Base-by-base conservation (phyloP, 2,113 vertebrate genomes). In the Pseudorhombus dupliciocellatus region DNA sequence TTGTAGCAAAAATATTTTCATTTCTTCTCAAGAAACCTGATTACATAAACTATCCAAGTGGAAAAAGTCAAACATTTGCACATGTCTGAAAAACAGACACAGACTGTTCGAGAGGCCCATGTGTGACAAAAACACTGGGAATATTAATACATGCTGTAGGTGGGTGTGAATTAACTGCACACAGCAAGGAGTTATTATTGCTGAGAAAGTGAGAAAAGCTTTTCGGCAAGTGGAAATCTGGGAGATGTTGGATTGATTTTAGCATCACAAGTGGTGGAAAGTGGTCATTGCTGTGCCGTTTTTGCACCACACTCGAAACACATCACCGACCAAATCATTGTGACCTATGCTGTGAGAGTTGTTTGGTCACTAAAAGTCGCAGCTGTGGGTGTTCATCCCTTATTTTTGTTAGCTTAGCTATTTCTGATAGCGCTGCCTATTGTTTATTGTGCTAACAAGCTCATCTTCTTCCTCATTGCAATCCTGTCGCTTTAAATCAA, bases 141-240 rank as follows among this genome's bases (percentile, higher is more conserved):
- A 72, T 67, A 76, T 66, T 64, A 79, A 76, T 71, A 21, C 44
- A 64, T 31, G 21, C 20, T 66, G 60, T 58, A 59, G 70, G 73
- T 66, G 70, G 79, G 59, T 80, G 78, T 62, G 75, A 80, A 66
- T 26, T 60, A 52, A 74, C 56, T 51, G 54, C 46, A 60, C 52
- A 50, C 24, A 68, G 53, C 22, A 52, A 62, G 54, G 56, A 70
- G 62, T 64, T 75, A 66, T 78, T 75, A 75, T 62, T 30, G 34
- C 64, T 54, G 25, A 51, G 48, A 31, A 79, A 57, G 85, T 84
- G 77, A 78, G 70, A 89, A 88, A 78, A 86, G 83, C 75, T 48
- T 72, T 21, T 56, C 57, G 60, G 66, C 46, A 7, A 62, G 68
- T 77, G 73, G 22, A 72, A 78, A 59, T 73, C 55, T 21, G 31